Percentiles rank a stretch among this genome's conserved stretches.
Evolutionary conservation across 2,888 invertebrate species (phyloP).

Genomic region (Timandra comae): DNA sequence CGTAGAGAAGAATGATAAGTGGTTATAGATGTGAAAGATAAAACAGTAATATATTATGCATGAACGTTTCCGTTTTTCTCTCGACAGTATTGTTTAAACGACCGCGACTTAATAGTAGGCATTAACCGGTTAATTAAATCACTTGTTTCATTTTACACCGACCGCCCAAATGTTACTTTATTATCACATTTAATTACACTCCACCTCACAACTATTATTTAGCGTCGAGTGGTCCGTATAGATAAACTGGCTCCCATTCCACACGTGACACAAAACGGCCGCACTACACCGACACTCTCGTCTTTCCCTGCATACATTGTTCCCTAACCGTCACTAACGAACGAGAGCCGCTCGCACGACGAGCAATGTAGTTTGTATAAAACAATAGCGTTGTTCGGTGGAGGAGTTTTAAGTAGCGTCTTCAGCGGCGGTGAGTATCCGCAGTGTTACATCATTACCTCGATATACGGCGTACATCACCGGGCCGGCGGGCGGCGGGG

Average conservation of each 20-base stretch:
- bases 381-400: constrained; percentile 32
- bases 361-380: constrained; percentile 47
- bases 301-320: constrained; percentile 38
- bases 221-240: constrained; percentile 39
- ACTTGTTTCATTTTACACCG: no score
- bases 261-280: constrained; percentile 19
- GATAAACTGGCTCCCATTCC: constrained; percentile 31
- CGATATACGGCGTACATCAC: constrained; percentile 19
- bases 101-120: no score
- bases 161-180: not conserved
- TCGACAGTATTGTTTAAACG: no score
- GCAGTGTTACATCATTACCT: constrained; percentile 17
- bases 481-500: constrained; percentile 7
- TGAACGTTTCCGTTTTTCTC: no score
- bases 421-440: constrained; percentile 29
- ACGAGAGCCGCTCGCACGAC: constrained; percentile 28
- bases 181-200: not conserved
- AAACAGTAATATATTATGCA: no score
- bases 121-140: no score
- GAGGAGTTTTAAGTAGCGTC: constrained; percentile 33
- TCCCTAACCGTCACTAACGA: constrained; percentile 22
- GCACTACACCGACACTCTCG: constrained; percentile 16
- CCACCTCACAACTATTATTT: constrained; percentile 23
- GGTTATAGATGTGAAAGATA: no score
- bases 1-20: no score